A percentile compares a stretch with the other conserved stretches of the same genome.
These are phyloP conservation scores for Monopis laevigella DNA, from an alignment of 2,888 invertebrate species.

Conservation along the genomic window DNA sequence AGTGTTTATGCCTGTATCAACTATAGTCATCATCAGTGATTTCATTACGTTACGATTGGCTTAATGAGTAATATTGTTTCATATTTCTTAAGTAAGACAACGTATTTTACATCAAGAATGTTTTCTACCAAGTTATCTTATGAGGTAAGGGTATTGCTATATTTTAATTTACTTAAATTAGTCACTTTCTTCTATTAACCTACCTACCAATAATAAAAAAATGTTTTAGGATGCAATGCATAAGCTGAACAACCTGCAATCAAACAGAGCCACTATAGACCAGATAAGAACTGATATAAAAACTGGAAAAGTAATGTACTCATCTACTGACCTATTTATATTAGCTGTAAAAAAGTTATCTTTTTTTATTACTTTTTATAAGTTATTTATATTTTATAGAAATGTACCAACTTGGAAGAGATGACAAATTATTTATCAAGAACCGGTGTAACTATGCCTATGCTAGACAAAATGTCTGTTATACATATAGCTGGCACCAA, in stretches of 20 bases:
- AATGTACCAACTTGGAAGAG: conserved; percentile 53
- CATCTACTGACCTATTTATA: conserved; percentile 20
- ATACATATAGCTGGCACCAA: conserved; percentile 98
- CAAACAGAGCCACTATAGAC: conserved; percentile 72
- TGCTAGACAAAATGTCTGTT: conserved; percentile 79
- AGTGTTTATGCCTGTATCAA: conserved; percentile 1
- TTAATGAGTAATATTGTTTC: neutral
- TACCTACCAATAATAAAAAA: conserved; percentile 2
- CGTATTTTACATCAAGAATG: conserved; percentile 30
- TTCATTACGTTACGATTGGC: neutral
- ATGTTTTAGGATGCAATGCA: conserved; percentile 72
- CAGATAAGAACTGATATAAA: conserved; percentile 46
- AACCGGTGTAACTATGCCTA: conserved; percentile 70
- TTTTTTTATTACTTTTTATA: conserved; percentile 6
- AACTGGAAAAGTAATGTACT: conserved; percentile 36
- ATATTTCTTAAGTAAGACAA: neutral
- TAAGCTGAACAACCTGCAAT: conserved; percentile 75
- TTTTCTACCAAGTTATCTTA: conserved; percentile 36
- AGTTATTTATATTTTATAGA: conserved; percentile 26
- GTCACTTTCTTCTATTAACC: neutral
- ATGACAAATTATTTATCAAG: conserved; percentile 69
- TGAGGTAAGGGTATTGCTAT: conserved; percentile 35
- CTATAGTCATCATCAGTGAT: neutral
- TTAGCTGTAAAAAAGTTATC: conserved; percentile 14
- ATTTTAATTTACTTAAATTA: conserved; percentile 7